phyloP scores from a whole-genome alignment of 1,140 invertebrate species.

The Pararge aegeria region DNA sequence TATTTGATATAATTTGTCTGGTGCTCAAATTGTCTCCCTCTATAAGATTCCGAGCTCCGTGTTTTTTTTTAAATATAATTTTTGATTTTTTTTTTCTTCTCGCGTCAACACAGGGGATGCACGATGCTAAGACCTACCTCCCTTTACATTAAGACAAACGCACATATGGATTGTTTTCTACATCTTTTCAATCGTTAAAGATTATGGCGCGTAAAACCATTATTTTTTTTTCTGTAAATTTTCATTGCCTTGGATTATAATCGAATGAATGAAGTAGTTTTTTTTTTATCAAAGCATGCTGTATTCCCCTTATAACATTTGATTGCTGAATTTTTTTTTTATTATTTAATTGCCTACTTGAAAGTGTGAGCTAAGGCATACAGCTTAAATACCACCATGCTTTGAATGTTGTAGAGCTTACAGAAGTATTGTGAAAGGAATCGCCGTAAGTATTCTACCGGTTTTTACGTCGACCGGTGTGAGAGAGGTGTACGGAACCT shows the following conservation, averaged over 20 bases:
- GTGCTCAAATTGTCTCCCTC: constrained; percentile 73
- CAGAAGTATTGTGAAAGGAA: constrained; percentile 33
- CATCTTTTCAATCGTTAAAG: constrained; percentile 2
- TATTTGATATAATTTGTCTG: constrained; percentile 42
- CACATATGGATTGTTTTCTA: constrained; percentile 29
- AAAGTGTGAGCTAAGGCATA: constrained; percentile 19
- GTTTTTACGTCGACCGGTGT: constrained; percentile 21
- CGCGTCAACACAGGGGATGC: constrained; percentile 76
- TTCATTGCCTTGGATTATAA: constrained; percentile 19
- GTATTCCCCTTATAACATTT: constrained; percentile 46
- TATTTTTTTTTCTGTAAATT: constrained; percentile 13
- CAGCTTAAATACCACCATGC: constrained; percentile 47
- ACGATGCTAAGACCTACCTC: constrained; percentile 72
- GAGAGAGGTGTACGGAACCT: constrained; percentile 56
- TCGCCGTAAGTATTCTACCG: constrained; percentile 41
- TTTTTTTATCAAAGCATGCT: constrained; percentile 52
- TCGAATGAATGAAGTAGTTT: constrained; percentile 19
- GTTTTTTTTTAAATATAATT: constrained; percentile 40
- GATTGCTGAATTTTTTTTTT: constrained; percentile 40
- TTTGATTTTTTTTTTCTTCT: constrained; percentile 53
- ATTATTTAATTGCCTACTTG: constrained; percentile 40
- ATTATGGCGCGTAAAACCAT: constrained; percentile 6
- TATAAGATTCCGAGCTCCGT: constrained; percentile 65
- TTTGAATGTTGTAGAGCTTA: constrained; percentile 69
- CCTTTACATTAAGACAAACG: constrained; percentile 44